Percentiles rank a stretch among this genome's conserved stretches.
phyloP scores from a whole-genome alignment of 2,113 vertebrate species.

The Meriones unguiculatus region DNA sequence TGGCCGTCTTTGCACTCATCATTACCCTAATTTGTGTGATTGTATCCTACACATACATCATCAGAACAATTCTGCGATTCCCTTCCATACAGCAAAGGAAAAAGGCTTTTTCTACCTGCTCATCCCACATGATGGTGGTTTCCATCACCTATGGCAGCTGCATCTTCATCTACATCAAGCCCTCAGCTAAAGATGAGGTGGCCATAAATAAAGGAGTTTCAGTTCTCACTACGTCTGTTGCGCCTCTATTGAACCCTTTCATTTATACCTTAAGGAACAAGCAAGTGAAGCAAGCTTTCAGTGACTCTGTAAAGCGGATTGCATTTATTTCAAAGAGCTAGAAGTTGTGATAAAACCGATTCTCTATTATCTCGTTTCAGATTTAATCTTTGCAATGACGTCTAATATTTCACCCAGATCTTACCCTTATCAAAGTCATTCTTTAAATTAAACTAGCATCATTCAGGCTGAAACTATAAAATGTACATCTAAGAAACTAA shows the following conservation, averaged over 20 bases:
- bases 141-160: constrained; percentile 70
- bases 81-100: constrained; percentile 55
- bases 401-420: background rate
- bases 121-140: constrained; percentile 74
- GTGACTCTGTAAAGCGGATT: constrained; percentile 52
- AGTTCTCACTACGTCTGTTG: constrained; percentile 48
- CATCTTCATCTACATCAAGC: constrained; percentile 73
- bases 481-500: background rate
- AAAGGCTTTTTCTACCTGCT: constrained; percentile 74
- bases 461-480: background rate
- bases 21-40: constrained; percentile 64
- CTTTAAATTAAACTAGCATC: constrained; percentile 7
- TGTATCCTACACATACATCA: constrained; percentile 63
- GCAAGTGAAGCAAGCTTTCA: constrained; percentile 68
- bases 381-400: background rate
- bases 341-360: background rate
- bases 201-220: constrained; percentile 71
- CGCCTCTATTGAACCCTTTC: constrained; percentile 64
- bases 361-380: background rate
- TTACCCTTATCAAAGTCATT: background rate
- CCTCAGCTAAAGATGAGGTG: constrained; percentile 65
- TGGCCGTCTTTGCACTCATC: constrained; percentile 67
- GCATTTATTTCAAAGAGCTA: constrained; percentile 41
- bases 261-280: constrained; percentile 72
- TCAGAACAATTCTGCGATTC: constrained; percentile 60